Evolutionary conservation across 2,888 invertebrate species (phyloP).

Genomic region (Stenotaenia linearis): DNA sequence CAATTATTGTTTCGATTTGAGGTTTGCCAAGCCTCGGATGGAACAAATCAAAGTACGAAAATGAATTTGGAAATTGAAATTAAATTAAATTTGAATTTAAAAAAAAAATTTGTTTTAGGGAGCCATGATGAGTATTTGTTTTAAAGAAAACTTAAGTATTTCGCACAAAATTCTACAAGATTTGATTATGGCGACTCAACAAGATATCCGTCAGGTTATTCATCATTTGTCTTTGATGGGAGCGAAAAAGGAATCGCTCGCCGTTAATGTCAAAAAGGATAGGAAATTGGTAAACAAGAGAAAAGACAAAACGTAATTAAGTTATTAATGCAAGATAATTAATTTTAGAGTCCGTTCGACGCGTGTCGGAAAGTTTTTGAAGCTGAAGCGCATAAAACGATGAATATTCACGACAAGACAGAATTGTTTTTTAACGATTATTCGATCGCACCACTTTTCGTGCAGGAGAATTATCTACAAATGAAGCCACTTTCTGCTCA

Average conservation of each 20-base stretch:
- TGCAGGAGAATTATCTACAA: conserved; percentile 91
- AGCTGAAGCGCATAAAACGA: conserved; percentile 66
- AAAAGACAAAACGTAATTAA: no score
- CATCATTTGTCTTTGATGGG: conserved; percentile 81
- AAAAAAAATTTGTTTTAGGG: conserved; percentile 54
- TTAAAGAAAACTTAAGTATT: conserved; percentile 80
- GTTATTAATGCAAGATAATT: conserved; percentile 37
- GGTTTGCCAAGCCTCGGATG: conserved; percentile 73
- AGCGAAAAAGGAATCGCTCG: conserved; percentile 54
- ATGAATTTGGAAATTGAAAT: conserved; percentile 32
- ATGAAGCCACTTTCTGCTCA: conserved; percentile 69
- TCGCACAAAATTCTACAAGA: conserved; percentile 68
- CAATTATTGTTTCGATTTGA: conserved; percentile 88
- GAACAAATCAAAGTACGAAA: conserved; percentile 76
- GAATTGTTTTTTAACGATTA: conserved; percentile 97
- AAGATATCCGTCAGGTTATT: conserved; percentile 88
- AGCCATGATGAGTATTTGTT: conserved; percentile 85
- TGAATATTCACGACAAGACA: conserved; percentile 73
- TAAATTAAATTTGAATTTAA: neutral
- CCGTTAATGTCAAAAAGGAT: conserved; percentile 67
- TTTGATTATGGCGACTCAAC: conserved; percentile 78
- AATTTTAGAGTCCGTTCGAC: conserved; percentile 80
- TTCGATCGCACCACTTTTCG: conserved; percentile 89
- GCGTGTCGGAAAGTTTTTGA: conserved; percentile 84
- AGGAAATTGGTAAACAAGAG: conserved; percentile 61